Evolutionary conservation across 2,797 vertebrate genomes (phyloP), one percentile per base, ranked within the genome.

Genomic region (Spinus olivaceus): DNA sequence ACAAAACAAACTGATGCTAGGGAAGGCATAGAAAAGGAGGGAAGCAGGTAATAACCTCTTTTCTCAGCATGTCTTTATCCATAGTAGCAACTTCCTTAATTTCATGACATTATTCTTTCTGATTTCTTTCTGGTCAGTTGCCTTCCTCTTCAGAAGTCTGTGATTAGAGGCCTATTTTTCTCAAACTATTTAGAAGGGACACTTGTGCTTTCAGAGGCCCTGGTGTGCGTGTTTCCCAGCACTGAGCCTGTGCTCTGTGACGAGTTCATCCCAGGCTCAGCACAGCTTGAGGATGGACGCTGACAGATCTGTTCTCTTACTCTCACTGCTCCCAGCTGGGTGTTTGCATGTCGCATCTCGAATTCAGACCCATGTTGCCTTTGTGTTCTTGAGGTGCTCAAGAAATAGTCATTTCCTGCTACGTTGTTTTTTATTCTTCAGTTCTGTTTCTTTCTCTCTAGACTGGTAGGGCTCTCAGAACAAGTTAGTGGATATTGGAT

Each of bases 251-350:
- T 71, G n/a, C 73, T 49, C 10, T 64, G 21, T 41, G 72, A 30
- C 3, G 39, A 70, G 20, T 33, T 84, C 33, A 54, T 69, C 35
- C 50, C 33, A 60, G 35, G 20, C 66, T 79, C 49, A 49, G 32
- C 23, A 37, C 19, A 41, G 35, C 0, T 0, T 1, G 4, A 13
- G 33, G 63, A 56, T 49, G n/a, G 53, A 54, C 35, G 71, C 12
- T 66, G 28, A 81, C 13, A 70, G 25, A 46, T 6, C 19, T 81
- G 35, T 59, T 59, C 47, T 51, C 74, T 20, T 41, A 12, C 47
- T 78, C 24, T 61, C 47, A 11, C 2, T 1, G 2, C 24, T 90
- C 42, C 47, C 61, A 42, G 50, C 27, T 28, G 42, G 65, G 46
- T 27, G 21, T 32, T 66, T 1, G 3, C 9, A 17, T 37, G 51